phyloP scores from a whole-genome alignment of 2,113 vertebrate genomes.

The Solea senegalensis region DNA sequence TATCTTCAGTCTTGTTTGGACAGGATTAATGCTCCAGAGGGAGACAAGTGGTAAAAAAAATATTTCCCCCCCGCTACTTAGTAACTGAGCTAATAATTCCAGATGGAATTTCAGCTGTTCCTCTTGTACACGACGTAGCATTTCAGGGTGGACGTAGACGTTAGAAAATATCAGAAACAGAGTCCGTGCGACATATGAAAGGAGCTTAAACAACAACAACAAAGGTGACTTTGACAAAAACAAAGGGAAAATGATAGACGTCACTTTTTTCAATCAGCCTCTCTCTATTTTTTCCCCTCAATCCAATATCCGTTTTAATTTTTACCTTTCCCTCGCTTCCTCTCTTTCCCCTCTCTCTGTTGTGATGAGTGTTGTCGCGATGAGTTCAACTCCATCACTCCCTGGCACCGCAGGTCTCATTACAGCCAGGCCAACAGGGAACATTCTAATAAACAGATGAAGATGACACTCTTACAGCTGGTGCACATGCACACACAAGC shows the following conservation, averaged over 20 bases:
- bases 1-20: slow-evolving; percentile 50
- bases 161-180: neutral
- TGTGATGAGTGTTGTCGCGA: slow-evolving; percentile 41
- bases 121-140: slow-evolving; percentile 3
- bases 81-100: slow-evolving; percentile 51
- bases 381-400: slow-evolving; percentile 66
- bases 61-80: slow-evolving; percentile 43
- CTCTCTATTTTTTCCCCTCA: slow-evolving; percentile 2
- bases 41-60: slow-evolving; percentile 59
- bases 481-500: slow-evolving; percentile 24
- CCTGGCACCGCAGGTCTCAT: slow-evolving; percentile 68
- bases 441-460: slow-evolving; percentile 72
- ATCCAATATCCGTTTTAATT: neutral
- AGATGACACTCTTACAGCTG: slow-evolving; percentile 45
- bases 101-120: slow-evolving; percentile 30
- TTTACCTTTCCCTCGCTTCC: neutral
- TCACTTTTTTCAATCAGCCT: neutral
- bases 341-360: slow-evolving; percentile 6
- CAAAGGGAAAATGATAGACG: neutral
- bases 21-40: slow-evolving; percentile 59
- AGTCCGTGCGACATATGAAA: neutral
- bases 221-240: neutral
- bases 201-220: slow-evolving; percentile 2
- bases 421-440: slow-evolving; percentile 62
- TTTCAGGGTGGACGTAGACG: slow-evolving; percentile 2